phyloP scores from a whole-genome alignment of 2,113 vertebrate species.

The Brachyhypopomus occidentalis region DNA sequence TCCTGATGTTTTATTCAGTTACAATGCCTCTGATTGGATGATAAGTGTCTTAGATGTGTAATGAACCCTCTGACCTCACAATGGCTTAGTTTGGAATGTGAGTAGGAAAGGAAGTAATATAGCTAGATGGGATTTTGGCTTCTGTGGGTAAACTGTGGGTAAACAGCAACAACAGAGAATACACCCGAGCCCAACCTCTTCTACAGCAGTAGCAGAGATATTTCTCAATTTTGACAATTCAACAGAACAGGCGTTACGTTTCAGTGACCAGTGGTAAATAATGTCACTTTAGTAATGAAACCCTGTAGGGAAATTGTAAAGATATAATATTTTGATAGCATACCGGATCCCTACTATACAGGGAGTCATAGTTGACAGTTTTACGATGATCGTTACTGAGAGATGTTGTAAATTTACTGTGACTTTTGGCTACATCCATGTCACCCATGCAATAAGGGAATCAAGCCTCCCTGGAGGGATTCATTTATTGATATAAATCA shows the following conservation, averaged over 20 bases:
- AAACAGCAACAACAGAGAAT: not conserved
- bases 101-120: constrained; percentile 1
- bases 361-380: not conserved
- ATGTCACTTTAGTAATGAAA: too few species aligned
- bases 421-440: not conserved
- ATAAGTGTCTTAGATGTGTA: not conserved
- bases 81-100: not conserved
- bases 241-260: not conserved
- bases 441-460: not conserved
- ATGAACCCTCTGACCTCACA: constrained; percentile 1
- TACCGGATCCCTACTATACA: too few species aligned
- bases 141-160: not conserved
- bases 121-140: not conserved
- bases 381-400: not conserved
- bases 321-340: too few species aligned
- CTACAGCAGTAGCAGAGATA: not conserved
- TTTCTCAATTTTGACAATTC: not conserved
- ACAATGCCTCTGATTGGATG: not conserved
- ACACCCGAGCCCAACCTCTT: not conserved
- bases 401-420: not conserved
- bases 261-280: not conserved
- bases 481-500: too few species aligned
- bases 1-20: not conserved
- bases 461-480: not conserved
- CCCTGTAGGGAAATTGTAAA: too few species aligned